These are phyloP conservation scores for Pseudois nayaur DNA, from an alignment of 2,113 vertebrate species.

Conservation along the genomic window DNA sequence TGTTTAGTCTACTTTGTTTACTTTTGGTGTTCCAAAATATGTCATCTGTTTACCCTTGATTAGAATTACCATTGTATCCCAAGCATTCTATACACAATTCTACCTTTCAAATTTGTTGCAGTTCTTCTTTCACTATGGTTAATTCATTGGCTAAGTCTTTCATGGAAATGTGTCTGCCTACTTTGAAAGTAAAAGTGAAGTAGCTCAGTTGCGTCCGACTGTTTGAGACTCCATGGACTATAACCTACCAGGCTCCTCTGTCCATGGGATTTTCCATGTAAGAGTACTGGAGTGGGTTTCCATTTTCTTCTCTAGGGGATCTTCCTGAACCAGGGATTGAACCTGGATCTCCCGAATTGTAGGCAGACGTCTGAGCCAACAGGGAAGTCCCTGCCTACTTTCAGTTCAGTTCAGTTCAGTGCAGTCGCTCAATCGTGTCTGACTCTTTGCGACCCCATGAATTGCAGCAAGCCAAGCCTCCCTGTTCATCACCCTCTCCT, in stretches of 20 bases:
- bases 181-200: background rate
- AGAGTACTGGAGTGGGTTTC: background rate
- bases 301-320: background rate
- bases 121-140: background rate
- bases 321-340: background rate
- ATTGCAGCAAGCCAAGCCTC: too few relatives aligned
- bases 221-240: background rate
- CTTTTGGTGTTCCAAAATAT: background rate
- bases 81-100: background rate
- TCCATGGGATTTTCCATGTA: background rate
- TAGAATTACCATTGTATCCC: background rate
- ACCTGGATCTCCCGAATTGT: accelerated
- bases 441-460: too few relatives aligned
- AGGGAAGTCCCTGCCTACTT: background rate
- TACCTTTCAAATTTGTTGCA: background rate
- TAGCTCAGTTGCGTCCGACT: background rate
- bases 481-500: too few relatives aligned
- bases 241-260: background rate
- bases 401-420: too few relatives aligned
- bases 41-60: background rate
- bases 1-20: background rate
- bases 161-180: background rate
- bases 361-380: background rate
- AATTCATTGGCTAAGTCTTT: background rate
- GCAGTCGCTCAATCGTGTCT: too few relatives aligned